Evolutionary conservation across 1,140 invertebrate species (phyloP).

Genomic region (Anadara kagoshimensis): DNA sequence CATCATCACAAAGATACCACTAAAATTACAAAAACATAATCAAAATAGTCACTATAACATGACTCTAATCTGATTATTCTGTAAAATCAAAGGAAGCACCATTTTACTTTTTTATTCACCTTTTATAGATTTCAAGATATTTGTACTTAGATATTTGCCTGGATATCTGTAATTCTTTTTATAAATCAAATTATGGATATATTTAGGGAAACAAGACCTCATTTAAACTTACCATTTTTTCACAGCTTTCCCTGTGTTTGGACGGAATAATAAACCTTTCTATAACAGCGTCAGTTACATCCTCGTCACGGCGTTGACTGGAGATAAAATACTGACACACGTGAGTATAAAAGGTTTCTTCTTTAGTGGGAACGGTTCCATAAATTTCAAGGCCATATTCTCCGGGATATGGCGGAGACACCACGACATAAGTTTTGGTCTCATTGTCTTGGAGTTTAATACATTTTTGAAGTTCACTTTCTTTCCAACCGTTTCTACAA

Average conservation of each 20-base stretch:
- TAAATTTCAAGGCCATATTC: conserved; percentile 73
- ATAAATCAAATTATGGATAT: too few relatives aligned
- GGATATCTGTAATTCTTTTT: too few relatives aligned
- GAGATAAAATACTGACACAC: conserved; percentile 72
- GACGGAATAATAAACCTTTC: conserved; percentile 40
- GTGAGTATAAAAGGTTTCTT: conserved; percentile 68
- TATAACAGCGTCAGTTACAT: conserved; percentile 55
- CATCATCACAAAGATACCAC: too few relatives aligned
- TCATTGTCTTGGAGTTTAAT: conserved; percentile 41
- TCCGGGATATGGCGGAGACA: conserved; percentile 63
- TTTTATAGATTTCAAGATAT: too few relatives aligned
- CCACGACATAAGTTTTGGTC: conserved; percentile 28
- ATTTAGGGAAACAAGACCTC: too few relatives aligned
- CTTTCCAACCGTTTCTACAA: conserved; percentile 35
- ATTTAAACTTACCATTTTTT: not conserved
- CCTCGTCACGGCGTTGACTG: conserved; percentile 55
- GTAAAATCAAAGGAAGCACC: too few relatives aligned
- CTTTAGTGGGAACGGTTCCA: conserved; percentile 68
- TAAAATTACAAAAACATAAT: too few relatives aligned
- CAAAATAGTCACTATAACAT: too few relatives aligned
- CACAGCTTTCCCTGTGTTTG: not conserved
- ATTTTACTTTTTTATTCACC: too few relatives aligned
- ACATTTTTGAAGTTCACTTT: conserved; percentile 32
- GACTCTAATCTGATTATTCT: too few relatives aligned
- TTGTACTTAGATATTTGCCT: too few relatives aligned